Evolutionary conservation across 2,113 vertebrate genomes (phyloP), one percentile per base, ranked within the genome.

Genomic region (Phalacrocorax aristotelis): DNA sequence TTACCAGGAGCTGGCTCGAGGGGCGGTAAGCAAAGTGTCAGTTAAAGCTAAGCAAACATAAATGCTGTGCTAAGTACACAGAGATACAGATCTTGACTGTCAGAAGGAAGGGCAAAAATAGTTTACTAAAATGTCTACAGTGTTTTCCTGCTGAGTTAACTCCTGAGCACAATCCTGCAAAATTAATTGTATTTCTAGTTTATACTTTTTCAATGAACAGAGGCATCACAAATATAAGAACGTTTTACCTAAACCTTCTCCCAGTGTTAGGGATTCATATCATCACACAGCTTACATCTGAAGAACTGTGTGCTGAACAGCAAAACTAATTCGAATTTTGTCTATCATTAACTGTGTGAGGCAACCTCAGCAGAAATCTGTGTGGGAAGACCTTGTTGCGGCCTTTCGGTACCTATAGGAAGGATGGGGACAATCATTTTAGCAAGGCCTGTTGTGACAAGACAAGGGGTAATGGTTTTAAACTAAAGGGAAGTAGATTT

Each of bases 221-320:
- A 80, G 9, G 10, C n/a, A 15, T 32, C 16, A 40, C 34, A 75
- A 44, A 49, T 6, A 12, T 36, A 51, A 61, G 60, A 38, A 26
- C 0, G 1, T 49, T 87, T 84, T 11, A 42, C 17, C 22, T 36
- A 42, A 87, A 19, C 20, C 6, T 68, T 36, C 15, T 69, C n/a
- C 32, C 3, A 1, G 0, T 3, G 5, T 29, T n/a, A 70, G 27
- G 49, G 10, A 20, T 87, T 51, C 12, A 2, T 58, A 30, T 3
- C 2, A 25, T 32, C 52, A 23, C 42, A 38, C 9, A 62, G 6
- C 5, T 57, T 51, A 9, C 8, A 10, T 68, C 48, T 60, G n/a
- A 79, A 27, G 7, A 40, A 9, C 17, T 61, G 13, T 14, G 18
- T 52, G 52, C 42, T 25, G 25, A 48, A n/a, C 15, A 51, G 18